Base-by-base conservation (phyloP, 2,888 invertebrate species). In the Seira sanloemensis region DNA sequence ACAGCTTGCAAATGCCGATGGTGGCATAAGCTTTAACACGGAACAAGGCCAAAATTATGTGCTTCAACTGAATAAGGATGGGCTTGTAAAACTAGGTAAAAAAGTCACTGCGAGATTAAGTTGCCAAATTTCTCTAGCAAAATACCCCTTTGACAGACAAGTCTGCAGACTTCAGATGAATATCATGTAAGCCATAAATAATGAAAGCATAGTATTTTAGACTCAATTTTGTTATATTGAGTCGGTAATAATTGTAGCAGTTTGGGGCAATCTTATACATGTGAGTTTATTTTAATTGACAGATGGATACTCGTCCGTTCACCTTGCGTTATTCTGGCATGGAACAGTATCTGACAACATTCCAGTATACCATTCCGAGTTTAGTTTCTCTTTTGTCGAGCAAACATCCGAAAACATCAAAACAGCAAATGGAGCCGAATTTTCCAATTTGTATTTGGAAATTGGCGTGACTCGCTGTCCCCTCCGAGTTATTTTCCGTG, bases 131-230 rank as follows among this genome's bases (percentile, higher is more conserved):
- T 86, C 84, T 7, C 74, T 85, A 19, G 71, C 75, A 12, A 88
- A 87, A 74, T 89, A 88, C 68, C 89, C 89, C 1, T 89, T 89
- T 72, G 89, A 88, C 26, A 80, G 68, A 26, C 88, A 88, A 74
- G 7, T 54, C 16, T 89, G 89, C 62, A 74, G 67, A 16, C 25
- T 89, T 18, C 82, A 87, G 2, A 25, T 89, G 19, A 83, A 79
- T 25, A n/a, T 87, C 89, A 66, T 85, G 89, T 89, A 88, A 86
- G 82, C 71, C 37, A 37, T 37, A 12, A 37, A 37, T n/a, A n/a
- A 7, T 24, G 12, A 2, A 21, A 2, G 19, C 19, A 23, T 68
- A 27, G 19, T 62, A 25, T 69, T 24, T 54, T 12, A 37, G 37
- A 68, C 19, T 65, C 19, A 24, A 69, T 27, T 69, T 69, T 27